Percentiles rank a stretch among this genome's conserved stretches.
phyloP scores from a whole-genome alignment of 2,797 vertebrate genomes.

The Thunnus albacares region DNA sequence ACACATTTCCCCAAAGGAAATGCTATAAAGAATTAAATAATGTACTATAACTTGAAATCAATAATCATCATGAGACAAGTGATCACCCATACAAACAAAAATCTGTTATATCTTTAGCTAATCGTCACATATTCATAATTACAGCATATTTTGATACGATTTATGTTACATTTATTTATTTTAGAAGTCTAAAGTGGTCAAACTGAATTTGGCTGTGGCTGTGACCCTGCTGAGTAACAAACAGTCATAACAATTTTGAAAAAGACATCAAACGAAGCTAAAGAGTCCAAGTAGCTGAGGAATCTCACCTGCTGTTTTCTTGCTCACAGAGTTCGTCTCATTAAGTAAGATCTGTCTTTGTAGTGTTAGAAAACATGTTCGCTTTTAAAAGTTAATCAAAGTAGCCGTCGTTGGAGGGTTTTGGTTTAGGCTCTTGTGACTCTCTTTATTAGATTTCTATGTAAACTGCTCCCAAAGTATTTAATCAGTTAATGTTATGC shows the following conservation, averaged over 20 bases:
- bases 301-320: slow-evolving; percentile 13
- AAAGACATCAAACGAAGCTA: background rate
- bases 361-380: slow-evolving; percentile 14
- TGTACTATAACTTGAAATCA: background rate
- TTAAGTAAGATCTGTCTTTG: slow-evolving; percentile 23
- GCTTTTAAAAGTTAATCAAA: slow-evolving; percentile 49
- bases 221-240: background rate
- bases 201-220: background rate
- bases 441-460: slow-evolving; percentile 22
- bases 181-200: too few species aligned
- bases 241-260: background rate
- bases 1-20: too few species aligned
- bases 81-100: background rate
- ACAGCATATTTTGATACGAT: too few species aligned
- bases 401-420: background rate
- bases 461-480: slow-evolving; percentile 8
- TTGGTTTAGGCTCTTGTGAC: background rate
- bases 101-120: background rate
- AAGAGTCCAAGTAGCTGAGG: background rate
- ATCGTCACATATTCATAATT: background rate
- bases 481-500: slow-evolving; percentile 31
- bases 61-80: background rate
- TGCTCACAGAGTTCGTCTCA: slow-evolving; percentile 13
- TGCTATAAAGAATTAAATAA: too few species aligned
- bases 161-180: too few species aligned